These are phyloP conservation scores for Ips typographus DNA, from an alignment of 1,140 invertebrate species.

Conservation along the genomic window DNA sequence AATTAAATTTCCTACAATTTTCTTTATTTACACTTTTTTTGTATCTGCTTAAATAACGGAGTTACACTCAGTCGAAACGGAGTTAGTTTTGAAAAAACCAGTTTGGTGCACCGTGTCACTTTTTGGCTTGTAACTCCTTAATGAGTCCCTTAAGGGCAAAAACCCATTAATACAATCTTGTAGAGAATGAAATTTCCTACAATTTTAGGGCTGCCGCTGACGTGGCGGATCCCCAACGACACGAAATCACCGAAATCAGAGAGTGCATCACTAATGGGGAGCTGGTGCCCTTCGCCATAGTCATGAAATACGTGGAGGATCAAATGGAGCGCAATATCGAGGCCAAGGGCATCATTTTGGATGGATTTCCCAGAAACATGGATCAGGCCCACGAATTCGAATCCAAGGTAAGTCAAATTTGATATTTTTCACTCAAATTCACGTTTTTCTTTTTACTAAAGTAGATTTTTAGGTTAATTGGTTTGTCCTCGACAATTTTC, in stretches of 20 bases:
- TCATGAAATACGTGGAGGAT: constrained; percentile 67
- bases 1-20: too few relatives aligned
- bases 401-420: constrained; percentile 64
- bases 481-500: background rate
- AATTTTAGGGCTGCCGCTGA: constrained; percentile 63
- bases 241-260: constrained; percentile 59
- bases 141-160: too few relatives aligned
- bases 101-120: too few relatives aligned
- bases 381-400: constrained; percentile 84
- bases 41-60: too few relatives aligned
- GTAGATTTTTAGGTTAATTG: background rate
- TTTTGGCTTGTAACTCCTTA: too few relatives aligned
- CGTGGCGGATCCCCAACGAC: constrained; percentile 56
- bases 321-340: constrained; percentile 59
- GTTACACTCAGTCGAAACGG: too few relatives aligned
- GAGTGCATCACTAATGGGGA: constrained; percentile 79
- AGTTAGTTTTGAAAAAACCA: too few relatives aligned
- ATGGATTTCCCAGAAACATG: constrained; percentile 86
- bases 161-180: too few relatives aligned
- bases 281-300: constrained; percentile 70
- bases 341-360: constrained; percentile 76
- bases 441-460: too few relatives aligned
- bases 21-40: too few relatives aligned
- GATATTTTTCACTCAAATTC: background rate
- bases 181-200: too few relatives aligned